Evolutionary conservation across 2,888 invertebrate species (phyloP), one percentile per base, ranked within the genome.

Genomic region (Eilema depressum): DNA sequence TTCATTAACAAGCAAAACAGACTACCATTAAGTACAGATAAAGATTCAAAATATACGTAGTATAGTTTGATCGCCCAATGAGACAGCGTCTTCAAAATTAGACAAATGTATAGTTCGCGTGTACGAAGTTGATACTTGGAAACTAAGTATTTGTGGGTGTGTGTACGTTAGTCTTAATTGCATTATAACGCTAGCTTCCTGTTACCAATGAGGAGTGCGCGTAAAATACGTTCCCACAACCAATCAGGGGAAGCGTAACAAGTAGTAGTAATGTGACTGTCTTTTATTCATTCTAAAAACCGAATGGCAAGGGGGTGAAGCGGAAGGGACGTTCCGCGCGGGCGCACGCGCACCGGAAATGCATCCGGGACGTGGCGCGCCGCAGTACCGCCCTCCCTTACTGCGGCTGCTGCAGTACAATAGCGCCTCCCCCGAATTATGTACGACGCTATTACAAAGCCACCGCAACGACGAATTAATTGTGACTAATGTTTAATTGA

Each of bases 281-380:
- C 83, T 81, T 85, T 86, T 88, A 91, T 92, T 91, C 85, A 88
- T 86, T 88, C 85, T 83, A 85, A 88, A 90, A 91, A 88, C 75
- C 86, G 88, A 89, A 89, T 87, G 85, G 86, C 86, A 89, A 89
- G 91, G 91, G 92, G 92, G 89, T 93, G 92, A 87, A 90, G 88
- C 93, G 95, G 94, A 94, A 93, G 92, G 91, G 92, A 89, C 93
- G 94, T 93, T 93, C 90, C 91, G 91, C 93, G 89, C 90, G 90
- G 89, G 87, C 89, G 92, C 93, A 86, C 91, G 87, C 87, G 85
- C 89, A 86, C 91, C 95, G 95, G 95, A 95, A 90, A 89, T 85
- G 89, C 94, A 92, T 94, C 95, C 95, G 94, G 95, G 93, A 93
- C 93, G 93, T 87, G 92, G 92, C 90, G 85, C 88, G 91, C 89